phyloP scores from a whole-genome alignment of 2,888 invertebrate genomes.

The Thysanoteuthis rhombus region DNA sequence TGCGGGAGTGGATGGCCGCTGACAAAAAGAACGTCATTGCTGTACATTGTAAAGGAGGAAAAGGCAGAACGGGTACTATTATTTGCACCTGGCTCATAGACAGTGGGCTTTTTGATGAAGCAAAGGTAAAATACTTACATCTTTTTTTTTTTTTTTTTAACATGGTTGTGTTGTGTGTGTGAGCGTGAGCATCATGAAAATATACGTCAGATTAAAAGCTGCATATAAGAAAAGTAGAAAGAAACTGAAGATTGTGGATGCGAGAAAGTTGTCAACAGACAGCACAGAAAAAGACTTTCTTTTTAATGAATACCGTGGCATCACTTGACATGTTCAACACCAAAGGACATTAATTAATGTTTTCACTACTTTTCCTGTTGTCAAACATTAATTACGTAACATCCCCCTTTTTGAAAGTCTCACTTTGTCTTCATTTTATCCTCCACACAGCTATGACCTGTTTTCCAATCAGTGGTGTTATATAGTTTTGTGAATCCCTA shows the following conservation, averaged over 20 bases:
- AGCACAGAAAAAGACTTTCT: neutral
- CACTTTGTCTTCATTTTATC: too few species aligned
- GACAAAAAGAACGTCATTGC: conserved; percentile 69
- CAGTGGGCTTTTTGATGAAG: conserved; percentile 68
- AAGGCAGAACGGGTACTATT: conserved; percentile 71
- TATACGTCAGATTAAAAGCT: neutral
- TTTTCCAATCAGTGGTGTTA: too few species aligned
- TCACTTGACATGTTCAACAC: too few species aligned
- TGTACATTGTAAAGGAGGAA: conserved; percentile 72
- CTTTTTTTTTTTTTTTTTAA: neutral
- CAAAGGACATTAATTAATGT: too few species aligned
- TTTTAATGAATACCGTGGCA: too few species aligned
- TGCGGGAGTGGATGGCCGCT: conserved; percentile 66
- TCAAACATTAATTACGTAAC: too few species aligned
- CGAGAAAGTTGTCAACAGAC: neutral
- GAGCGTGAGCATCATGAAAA: neutral
- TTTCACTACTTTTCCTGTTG: too few species aligned
- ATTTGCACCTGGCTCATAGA: conserved; percentile 71
- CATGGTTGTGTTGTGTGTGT: neutral
- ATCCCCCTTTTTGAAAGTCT: too few species aligned
- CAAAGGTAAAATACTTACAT: conserved; percentile 58
- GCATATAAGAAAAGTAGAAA: neutral
- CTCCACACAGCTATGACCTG: too few species aligned
- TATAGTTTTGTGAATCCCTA: too few species aligned
- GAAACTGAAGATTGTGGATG: neutral